Conservation (phyloP, 1,140 invertebrate genomes). For the Ctenoplectra terminalis region DNA sequence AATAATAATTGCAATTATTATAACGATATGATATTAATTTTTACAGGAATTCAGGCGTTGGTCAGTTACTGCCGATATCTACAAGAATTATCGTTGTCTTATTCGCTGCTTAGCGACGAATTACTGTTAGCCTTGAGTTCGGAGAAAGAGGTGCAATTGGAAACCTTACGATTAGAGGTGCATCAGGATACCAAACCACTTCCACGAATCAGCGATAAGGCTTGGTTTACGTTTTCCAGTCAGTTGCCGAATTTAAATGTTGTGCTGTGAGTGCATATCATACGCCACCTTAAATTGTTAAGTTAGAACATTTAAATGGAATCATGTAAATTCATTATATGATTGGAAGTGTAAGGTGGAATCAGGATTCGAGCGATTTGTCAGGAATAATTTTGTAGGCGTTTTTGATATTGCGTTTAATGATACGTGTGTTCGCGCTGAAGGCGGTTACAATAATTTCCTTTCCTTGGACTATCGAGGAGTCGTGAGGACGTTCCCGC, state of each 20-base stretch:
- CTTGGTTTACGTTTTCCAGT: constrained; percentile 72
- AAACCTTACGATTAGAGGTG: constrained; percentile 77
- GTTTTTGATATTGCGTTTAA: too few relatives aligned
- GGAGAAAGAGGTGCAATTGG: constrained; percentile 64
- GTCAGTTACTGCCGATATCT: constrained; percentile 70
- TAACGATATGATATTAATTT: background rate
- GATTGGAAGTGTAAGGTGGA: too few relatives aligned
- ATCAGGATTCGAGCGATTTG: too few relatives aligned
- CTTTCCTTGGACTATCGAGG: too few relatives aligned
- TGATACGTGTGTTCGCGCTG: too few relatives aligned
- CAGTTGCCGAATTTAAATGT: constrained; percentile 76
- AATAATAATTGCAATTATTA: background rate
- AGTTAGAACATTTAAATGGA: too few relatives aligned
- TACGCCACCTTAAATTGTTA: background rate
- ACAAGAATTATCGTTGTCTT: constrained; percentile 77
- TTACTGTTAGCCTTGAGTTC: constrained; percentile 71
- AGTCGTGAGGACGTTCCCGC: too few relatives aligned
- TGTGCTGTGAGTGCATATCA: constrained; percentile 73
- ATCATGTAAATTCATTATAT: too few relatives aligned
- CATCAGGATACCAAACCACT: constrained; percentile 73
- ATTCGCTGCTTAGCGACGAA: constrained; percentile 77
- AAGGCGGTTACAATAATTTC: too few relatives aligned
- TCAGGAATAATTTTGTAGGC: too few relatives aligned
- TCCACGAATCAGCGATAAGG: constrained; percentile 68
- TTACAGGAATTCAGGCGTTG: constrained; percentile 72